These are phyloP conservation scores for Nowickia ferox DNA, from an alignment of 2,888 invertebrate species.

Conservation along the genomic window DNA sequence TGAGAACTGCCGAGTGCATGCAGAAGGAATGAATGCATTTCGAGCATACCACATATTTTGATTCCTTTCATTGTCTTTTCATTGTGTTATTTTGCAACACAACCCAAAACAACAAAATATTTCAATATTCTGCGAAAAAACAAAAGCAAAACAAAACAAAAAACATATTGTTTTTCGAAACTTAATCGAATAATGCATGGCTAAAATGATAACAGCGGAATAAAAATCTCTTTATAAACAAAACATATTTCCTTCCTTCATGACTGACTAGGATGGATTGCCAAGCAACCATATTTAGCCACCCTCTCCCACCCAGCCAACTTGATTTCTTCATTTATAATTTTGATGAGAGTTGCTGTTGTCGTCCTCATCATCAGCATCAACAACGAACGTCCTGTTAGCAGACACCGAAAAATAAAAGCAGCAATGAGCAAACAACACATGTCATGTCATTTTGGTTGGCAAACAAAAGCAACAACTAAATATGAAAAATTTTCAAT, in stretches of 20 bases:
- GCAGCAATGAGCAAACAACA: slow-evolving; percentile 54
- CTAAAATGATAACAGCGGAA: slow-evolving; percentile 66
- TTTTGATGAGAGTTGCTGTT: slow-evolving; percentile 9
- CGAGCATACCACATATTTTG: neutral
- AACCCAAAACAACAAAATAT: slow-evolving; percentile 30
- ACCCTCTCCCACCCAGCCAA: neutral
- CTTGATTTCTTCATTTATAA: slow-evolving; percentile 14
- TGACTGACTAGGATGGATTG: slow-evolving; percentile 14
- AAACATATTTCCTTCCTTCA: slow-evolving; percentile 54
- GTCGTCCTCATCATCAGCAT: slow-evolving; percentile 16
- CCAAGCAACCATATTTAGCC: neutral
- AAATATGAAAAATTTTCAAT: slow-evolving; percentile 41
- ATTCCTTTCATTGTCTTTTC: too few relatives aligned
- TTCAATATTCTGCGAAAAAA: slow-evolving; percentile 40
- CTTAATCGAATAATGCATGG: slow-evolving; percentile 70
- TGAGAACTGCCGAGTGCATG: neutral
- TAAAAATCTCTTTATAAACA: slow-evolving; percentile 48
- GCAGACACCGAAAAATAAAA: slow-evolving; percentile 44
- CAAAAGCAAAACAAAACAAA: neutral
- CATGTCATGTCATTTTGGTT: slow-evolving; percentile 64
- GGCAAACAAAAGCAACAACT: slow-evolving; percentile 59
- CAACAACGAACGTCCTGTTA: slow-evolving; percentile 42
- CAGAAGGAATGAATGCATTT: slow-evolving; percentile 35
- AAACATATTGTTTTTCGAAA: slow-evolving; percentile 60
- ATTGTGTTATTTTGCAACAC: slow-evolving; percentile 2